phyloP scores from a whole-genome alignment of 2,888 invertebrate species.

The Cyrtodaria siliqua region DNA sequence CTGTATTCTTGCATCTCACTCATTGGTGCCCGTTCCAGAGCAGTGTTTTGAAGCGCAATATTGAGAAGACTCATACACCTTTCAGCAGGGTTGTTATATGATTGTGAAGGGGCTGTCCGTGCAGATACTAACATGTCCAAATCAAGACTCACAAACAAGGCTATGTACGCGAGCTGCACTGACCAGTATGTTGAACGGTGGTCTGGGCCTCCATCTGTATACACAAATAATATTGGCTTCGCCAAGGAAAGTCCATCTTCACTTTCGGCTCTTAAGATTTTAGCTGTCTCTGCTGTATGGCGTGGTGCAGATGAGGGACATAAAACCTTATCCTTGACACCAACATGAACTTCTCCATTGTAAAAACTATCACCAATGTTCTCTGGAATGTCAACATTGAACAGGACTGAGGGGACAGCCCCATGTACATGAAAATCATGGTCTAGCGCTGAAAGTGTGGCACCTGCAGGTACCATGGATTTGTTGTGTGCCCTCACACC shows the following conservation, averaged over 20 bases:
- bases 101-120: slow-evolving; percentile 40
- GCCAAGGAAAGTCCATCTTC: too few species aligned
- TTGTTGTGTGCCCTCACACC: slow-evolving; percentile 16
- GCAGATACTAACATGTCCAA: slow-evolving; percentile 45
- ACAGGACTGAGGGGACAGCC: slow-evolving; percentile 28
- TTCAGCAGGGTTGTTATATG: slow-evolving; percentile 57
- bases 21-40: slow-evolving; percentile 4
- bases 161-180: slow-evolving; percentile 37
- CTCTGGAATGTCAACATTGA: slow-evolving; percentile 42
- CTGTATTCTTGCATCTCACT: too few species aligned
- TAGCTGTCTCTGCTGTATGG: slow-evolving; percentile 47
- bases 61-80: slow-evolving; percentile 43
- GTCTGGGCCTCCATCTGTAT: slow-evolving; percentile 57
- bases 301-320: slow-evolving; percentile 36
- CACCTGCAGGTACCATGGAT: not conserved
- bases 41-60: slow-evolving; percentile 37
- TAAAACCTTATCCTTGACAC: slow-evolving; percentile 61
- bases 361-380: slow-evolving; percentile 43
- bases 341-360: slow-evolving; percentile 52
- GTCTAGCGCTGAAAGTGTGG: slow-evolving; percentile 2
- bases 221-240: slow-evolving; percentile 33
- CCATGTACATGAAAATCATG: slow-evolving; percentile 35
- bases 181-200: slow-evolving; percentile 31
- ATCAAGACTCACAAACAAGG: slow-evolving; percentile 36
- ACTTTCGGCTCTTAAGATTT: slow-evolving; percentile 40